Evolutionary conservation across 1,140 invertebrate genomes (phyloP).

Genomic region (Cataglyphis hispanica): DNA sequence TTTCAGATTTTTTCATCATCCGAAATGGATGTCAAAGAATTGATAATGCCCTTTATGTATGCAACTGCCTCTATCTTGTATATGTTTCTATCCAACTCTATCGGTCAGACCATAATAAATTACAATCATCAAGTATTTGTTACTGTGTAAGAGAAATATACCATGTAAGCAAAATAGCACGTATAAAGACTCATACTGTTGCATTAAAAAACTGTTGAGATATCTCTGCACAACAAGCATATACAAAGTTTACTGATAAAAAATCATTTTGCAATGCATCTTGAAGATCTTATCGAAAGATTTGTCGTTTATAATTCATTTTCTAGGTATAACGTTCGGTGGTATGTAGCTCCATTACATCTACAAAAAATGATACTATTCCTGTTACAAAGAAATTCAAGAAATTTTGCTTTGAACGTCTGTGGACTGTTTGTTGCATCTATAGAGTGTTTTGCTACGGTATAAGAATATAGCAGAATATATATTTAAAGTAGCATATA

Average conservation of each 20-base stretch:
- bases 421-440: neutral
- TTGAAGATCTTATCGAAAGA: neutral
- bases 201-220: too few species aligned
- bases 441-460: conserved; percentile 6
- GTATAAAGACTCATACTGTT: too few species aligned
- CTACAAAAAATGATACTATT: conserved; percentile 21
- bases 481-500: neutral
- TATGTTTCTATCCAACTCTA: conserved; percentile 9
- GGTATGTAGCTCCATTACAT: neutral
- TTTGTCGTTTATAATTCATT: neutral
- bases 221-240: too few species aligned
- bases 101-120: neutral
- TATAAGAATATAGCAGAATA: neutral
- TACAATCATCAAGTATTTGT: neutral
- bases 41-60: neutral
- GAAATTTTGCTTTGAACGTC: neutral
- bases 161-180: neutral
- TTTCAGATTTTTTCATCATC: neutral
- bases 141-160: neutral
- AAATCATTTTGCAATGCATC: too few species aligned
- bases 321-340: conserved; percentile 10
- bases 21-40: neutral
- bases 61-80: neutral
- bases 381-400: neutral
- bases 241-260: too few species aligned